A percentile compares a stretch with the other conserved stretches of the same genome.
Conservation (phyloP, 2,888 invertebrate genomes). For the Abrostola triplasia region DNA sequence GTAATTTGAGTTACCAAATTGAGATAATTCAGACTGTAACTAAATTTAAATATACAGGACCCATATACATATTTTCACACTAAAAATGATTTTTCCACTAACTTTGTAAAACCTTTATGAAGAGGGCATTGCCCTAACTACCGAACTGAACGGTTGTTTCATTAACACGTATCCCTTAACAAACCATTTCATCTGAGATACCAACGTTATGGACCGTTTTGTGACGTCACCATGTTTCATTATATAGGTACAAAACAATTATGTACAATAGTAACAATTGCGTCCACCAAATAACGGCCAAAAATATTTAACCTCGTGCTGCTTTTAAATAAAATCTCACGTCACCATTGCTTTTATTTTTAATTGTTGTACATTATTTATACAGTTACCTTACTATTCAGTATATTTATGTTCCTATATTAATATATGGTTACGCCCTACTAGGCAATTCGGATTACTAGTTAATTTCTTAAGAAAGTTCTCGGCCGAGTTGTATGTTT, state of each 20-base stretch:
- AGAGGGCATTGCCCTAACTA: too few relatives aligned
- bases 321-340: background rate
- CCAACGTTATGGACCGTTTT: too few relatives aligned
- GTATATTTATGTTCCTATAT: background rate
- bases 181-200: too few relatives aligned
- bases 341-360: constrained; percentile 1
- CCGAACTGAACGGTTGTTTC: too few relatives aligned
- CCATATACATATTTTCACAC: too few relatives aligned
- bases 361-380: background rate
- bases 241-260: background rate
- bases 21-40: too few relatives aligned
- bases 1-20: too few relatives aligned
- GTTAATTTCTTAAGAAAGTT: constrained; percentile 45
- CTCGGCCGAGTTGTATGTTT: constrained; percentile 28
- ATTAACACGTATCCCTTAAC: too few relatives aligned
- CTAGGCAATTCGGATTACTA: constrained; percentile 19
- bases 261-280: constrained; percentile 1
- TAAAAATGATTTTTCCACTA: too few relatives aligned
- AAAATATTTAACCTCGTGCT: constrained; percentile 2
- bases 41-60: too few relatives aligned
- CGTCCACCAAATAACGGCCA: background rate
- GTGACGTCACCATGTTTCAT: background rate
- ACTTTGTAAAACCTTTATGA: too few relatives aligned
- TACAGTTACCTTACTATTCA: background rate
- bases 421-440: background rate